Percentiles rank a stretch among this genome's conserved stretches.
Conservation (phyloP, 2,797 vertebrate species). For the Kryptopterus vitreolus region DNA sequence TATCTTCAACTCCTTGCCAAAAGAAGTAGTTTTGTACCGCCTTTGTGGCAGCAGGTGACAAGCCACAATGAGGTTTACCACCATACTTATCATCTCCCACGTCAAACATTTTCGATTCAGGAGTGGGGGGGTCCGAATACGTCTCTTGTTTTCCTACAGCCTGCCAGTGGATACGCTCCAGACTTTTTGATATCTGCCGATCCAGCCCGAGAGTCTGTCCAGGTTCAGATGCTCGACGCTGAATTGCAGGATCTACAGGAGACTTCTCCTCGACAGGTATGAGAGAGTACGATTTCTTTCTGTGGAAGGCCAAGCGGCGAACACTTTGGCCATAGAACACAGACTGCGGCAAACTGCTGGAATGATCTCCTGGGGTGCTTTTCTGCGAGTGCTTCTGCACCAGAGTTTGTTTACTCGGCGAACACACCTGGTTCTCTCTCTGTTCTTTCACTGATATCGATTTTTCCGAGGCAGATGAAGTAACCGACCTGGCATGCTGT, state of each 20-base stretch:
- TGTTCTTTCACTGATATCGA: slow-evolving; percentile 67
- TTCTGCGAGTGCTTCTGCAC: slow-evolving; percentile 33
- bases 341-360: slow-evolving; percentile 64
- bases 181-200: slow-evolving; percentile 43
- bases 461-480: slow-evolving; percentile 64
- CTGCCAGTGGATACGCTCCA: slow-evolving; percentile 54
- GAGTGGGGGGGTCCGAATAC: slow-evolving; percentile 38
- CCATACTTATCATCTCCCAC: slow-evolving; percentile 37
- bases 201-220: slow-evolving; percentile 39
- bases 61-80: slow-evolving; percentile 58
- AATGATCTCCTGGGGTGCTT: slow-evolving; percentile 42
- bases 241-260: slow-evolving; percentile 40
- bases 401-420: slow-evolving; percentile 24
- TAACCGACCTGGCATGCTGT: slow-evolving; percentile 62
- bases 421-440: slow-evolving; percentile 59
- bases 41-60: slow-evolving; percentile 69
- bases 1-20: slow-evolving; percentile 64
- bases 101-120: slow-evolving; percentile 57
- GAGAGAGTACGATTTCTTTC: slow-evolving; percentile 66
- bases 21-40: slow-evolving; percentile 71
- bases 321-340: slow-evolving; percentile 73
- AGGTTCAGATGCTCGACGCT: slow-evolving; percentile 66
- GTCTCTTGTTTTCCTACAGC: slow-evolving; percentile 46
- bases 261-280: slow-evolving; percentile 48
- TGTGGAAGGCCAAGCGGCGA: slow-evolving; percentile 67